Evolutionary conservation across 64 coral and sea anemone species (phyloP), one percentile per base, ranked within the genome.

Genomic region (Orbicella faveolata): DNA sequence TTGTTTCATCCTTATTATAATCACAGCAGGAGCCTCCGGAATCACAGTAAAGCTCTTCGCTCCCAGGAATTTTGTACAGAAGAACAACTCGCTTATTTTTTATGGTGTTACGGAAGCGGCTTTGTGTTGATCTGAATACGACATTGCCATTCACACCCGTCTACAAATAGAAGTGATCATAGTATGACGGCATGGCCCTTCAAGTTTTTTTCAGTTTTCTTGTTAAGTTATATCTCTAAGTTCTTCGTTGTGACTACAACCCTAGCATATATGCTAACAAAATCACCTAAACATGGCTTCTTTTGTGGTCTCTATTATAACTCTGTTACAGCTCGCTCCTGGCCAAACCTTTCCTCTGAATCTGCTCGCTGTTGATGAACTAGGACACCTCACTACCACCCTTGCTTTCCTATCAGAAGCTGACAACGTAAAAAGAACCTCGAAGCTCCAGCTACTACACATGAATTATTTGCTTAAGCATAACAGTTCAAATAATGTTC

Each of bases 121-220:
- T 52, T 82, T 79, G 13, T 88, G 62, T 79, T 92, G 92, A 65
- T 1, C 95, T 1, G 13, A 94, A 36, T 96, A 88, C 78, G 95
- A 96, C 63, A 93, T 96, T 61, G 95, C 95, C 23, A 96, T 92
- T 13, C 92, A 96, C 78, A 94, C 95, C 34, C 23, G 16, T 20
- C 52, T 36, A 2, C 52, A 17, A 9, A 8, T 2, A 16, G 41
- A n/a, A 16, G 74, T 30, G 33, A 61, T 88, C 36, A 20, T 21
- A 36, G 52, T 6, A 10, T 77, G 59, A 75, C 76, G 86, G 7
- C 9, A 23, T 41, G 39, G 39, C 39, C 39, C 39, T 2, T 41
- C 39, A 41, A 2, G 39, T 41, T 41, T 41, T 41, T 6, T 57
- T 57, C 55, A 59, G 13, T 59, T 59, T 59, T 59, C 11, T 59